Base-by-base conservation (phyloP, 2,113 vertebrate species). In the Microtus pennsylvanicus region DNA sequence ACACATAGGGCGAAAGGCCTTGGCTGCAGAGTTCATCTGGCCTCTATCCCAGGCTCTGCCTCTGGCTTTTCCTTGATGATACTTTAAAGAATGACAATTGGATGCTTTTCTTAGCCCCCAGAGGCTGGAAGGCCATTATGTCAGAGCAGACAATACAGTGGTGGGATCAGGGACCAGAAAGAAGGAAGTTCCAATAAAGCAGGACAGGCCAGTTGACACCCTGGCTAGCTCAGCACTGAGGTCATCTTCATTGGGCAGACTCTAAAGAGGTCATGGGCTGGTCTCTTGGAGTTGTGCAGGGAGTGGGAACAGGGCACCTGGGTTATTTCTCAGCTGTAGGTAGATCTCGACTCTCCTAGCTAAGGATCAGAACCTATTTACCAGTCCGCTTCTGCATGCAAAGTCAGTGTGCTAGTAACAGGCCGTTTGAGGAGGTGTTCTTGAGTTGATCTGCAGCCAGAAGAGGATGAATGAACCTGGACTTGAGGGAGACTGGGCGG, bases 11-110 rank as follows among this genome's bases (percentile, higher is more conserved):
- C 0, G 0, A 74, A 74, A 42, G 38, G 10, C 24, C 85, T 86
- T 55, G n/a, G 0, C 47, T 38, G 5, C 1, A 17, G 26, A 90
- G 21, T 21, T 93, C 55, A 45, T 11, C 1, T 52, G 63, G 38
- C 63, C 87, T 93, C 81, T 74, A 17, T 70, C 65, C 91, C 24
- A 74, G 67, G 35, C 61, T 77, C 2, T 28, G 82, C 7, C 67
- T 91, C 87, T 78, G 63, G 63, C 45, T 94, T 94, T 93, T 87
- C 83, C 55, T 96, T 91, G 45, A 67, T 82, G 45, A 70, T 83
- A 30, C 50, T 87, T 94, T 89, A 35, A 93, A 95, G 91, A 45
- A 63, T 90, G 75, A 65, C 61, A 72, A 0, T 78, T 80, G 47
- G 63, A 85, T 76, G 45, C 65, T 91, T 90, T 85, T 67, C 80